Percentiles rank a stretch among this genome's conserved stretches.
phyloP scores from a whole-genome alignment of 2,113 vertebrate genomes.

The Progne subis region DNA sequence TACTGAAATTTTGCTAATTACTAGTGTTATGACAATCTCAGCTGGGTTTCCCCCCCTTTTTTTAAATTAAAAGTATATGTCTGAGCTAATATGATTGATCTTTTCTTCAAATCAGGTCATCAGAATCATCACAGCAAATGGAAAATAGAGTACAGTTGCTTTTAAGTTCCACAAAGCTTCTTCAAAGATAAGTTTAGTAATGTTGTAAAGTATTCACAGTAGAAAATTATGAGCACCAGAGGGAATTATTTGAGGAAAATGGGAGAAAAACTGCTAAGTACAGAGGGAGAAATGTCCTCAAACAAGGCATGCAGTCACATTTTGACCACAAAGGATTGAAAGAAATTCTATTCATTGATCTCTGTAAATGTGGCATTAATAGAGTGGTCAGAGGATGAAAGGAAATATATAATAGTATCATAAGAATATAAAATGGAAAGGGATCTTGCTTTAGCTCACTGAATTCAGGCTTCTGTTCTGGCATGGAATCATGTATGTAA shows the following conservation, averaged over 20 bases:
- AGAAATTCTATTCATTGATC: not conserved
- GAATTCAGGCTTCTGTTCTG: not conserved
- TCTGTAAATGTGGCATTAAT: not conserved
- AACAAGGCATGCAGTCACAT: not conserved
- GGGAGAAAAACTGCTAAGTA: not conserved
- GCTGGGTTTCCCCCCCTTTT: fast-evolving
- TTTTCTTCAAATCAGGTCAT: not conserved
- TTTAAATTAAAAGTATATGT: not conserved
- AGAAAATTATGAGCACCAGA: not conserved
- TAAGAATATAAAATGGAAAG: not conserved
- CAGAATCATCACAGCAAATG: not conserved
- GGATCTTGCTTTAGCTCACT: not conserved
- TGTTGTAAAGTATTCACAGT: not conserved
- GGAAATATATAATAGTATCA: not conserved
- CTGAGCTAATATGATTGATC: not conserved
- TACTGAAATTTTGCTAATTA: not conserved
- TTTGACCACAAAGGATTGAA: not conserved
- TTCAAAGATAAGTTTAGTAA: not conserved
- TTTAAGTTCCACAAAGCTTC: not conserved
- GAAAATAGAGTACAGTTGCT: not conserved
- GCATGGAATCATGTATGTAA: not conserved
- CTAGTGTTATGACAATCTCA: not conserved
- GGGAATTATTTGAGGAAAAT: not conserved
- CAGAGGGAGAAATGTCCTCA: not conserved
- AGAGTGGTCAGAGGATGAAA: not conserved